Conservation (phyloP, 2,888 invertebrate genomes). For the Fragum fragum region DNA sequence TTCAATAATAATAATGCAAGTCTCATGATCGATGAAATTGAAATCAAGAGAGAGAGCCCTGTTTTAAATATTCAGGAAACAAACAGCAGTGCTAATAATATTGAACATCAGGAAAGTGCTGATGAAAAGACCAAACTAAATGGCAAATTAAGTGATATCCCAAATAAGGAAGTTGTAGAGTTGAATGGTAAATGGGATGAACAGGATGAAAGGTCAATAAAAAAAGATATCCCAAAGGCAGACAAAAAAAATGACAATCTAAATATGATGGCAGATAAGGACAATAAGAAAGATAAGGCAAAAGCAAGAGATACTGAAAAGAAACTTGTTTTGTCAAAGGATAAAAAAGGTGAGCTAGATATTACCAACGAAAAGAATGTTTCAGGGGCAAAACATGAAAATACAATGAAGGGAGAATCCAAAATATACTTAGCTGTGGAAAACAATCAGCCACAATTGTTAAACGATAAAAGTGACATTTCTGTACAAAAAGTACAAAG, state of each 20-base stretch:
- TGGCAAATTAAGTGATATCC: not conserved
- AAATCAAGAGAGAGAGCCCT: not conserved
- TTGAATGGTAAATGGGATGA: not conserved
- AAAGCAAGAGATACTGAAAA: not conserved
- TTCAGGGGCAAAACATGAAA: not conserved
- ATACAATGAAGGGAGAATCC: not conserved
- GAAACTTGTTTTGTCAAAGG: not conserved
- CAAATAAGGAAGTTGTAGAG: not conserved
- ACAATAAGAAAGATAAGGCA: no score
- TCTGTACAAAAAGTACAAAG: not conserved
- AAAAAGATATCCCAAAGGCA: not conserved
- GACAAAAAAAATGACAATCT: not conserved
- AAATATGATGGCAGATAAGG: not conserved
- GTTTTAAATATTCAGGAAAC: not conserved
- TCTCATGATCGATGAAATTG: not conserved
- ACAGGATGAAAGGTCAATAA: not conserved
- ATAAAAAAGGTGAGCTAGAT: not conserved
- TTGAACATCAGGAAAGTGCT: not conserved
- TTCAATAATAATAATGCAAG: constrained; percentile 18
- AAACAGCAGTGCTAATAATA: constrained; percentile 4
- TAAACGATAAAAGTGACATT: not conserved
- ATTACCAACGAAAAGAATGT: not conserved
- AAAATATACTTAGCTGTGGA: no score
- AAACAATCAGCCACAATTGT: no score
- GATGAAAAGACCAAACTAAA: not conserved